Conservation (phyloP, 2,888 invertebrate species). For the Rhodophaea formosa region DNA sequence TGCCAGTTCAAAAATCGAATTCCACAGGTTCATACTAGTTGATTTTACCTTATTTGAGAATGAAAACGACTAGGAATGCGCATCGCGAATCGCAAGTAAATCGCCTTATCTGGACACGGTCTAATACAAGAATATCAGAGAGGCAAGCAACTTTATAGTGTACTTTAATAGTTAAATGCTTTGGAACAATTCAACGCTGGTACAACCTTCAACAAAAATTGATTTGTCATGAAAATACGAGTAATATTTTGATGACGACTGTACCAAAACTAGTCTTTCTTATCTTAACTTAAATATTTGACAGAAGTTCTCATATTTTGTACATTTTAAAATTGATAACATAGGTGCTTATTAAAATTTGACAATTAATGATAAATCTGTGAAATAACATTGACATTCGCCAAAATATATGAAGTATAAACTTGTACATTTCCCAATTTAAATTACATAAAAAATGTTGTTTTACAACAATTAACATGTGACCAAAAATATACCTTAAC, state of each 20-base stretch:
- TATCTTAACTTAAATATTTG: neutral
- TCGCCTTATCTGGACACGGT: no score
- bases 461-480: conserved; percentile 28
- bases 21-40: no score
- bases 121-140: conserved; percentile 34
- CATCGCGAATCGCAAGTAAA: no score
- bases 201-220: conserved; percentile 16
- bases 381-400: no score
- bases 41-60: no score
- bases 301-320: neutral
- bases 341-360: no score
- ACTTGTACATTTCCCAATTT: neutral
- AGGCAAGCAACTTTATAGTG: conserved; percentile 29
- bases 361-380: no score
- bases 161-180: conserved; percentile 55
- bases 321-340: no score
- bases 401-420: neutral
- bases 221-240: neutral
- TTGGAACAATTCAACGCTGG: conserved; percentile 41
- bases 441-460: neutral
- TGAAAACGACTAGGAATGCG: no score
- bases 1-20: no score
- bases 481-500: conserved; percentile 24
- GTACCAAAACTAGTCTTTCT: conserved; percentile 1
- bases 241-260: neutral